Evolutionary conservation across 2,888 invertebrate species (phyloP).

Genomic region (Crocallis elinguaria): DNA sequence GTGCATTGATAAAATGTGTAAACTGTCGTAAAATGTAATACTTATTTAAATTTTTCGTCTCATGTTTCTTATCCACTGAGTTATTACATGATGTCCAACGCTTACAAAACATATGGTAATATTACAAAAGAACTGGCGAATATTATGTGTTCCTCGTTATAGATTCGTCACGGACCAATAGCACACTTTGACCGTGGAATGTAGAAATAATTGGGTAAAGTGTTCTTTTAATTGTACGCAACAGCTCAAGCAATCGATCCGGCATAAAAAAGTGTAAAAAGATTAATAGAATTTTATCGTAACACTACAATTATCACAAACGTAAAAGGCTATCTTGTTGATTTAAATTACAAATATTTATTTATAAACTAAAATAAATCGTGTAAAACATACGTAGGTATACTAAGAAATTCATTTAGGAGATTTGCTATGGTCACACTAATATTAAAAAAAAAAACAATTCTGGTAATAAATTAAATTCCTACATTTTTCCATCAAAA

Average conservation of each 20-base stretch:
- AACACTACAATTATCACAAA: background rate
- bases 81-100: background rate
- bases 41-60: too few species aligned
- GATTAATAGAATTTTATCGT: background rate
- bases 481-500: too few species aligned
- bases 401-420: too few species aligned
- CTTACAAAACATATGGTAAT: background rate
- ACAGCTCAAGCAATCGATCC: background rate
- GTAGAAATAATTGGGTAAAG: conserved; percentile 17
- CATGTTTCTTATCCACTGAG: background rate
- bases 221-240: conserved; percentile 15
- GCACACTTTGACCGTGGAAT: conserved; percentile 12
- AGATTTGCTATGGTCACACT: too few species aligned
- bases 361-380: too few species aligned
- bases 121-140: background rate
- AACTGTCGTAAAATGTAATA: too few species aligned
- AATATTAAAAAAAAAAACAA: too few species aligned
- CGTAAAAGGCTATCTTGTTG: background rate
- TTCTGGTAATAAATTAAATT: too few species aligned
- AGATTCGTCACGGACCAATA: conserved; percentile 16
- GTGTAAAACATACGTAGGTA: too few species aligned
- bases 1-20: too few species aligned
- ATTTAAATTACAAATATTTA: too few species aligned
- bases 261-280: background rate
- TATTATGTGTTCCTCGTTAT: conserved; percentile 3